Base-by-base conservation (phyloP, 2,888 invertebrate genomes). In the Caenorhabditis panamensis region DNA sequence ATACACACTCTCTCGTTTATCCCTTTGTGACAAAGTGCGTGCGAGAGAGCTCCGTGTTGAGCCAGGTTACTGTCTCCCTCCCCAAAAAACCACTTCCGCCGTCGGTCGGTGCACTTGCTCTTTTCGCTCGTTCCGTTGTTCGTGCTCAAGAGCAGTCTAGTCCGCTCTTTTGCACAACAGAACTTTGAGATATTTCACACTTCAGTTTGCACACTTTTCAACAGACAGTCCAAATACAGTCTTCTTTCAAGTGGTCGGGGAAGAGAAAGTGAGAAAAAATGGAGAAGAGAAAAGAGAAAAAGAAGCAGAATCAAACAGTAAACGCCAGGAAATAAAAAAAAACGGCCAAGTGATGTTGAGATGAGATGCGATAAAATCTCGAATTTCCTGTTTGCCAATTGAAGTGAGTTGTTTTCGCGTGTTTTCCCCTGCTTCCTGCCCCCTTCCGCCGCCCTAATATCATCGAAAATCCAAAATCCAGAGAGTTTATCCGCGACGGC, bases 371-470 rank as follows among this genome's bases (percentile, higher is more conserved):
- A 71, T 71, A 62, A 71, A 61, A 63, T 72, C 72, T 63, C 72
- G 56, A 53, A 63, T 72, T 72, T 72, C 72, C 72, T 72, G 72
- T 72, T 72, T 63, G 72, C 72, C 62, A 61, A 69, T 69, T 69
- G 59, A 69, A 69, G 69, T 61, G 69, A 59, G 68, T 59, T 68
- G 67, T 68, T 68, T 68, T 68, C 68, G 41, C 61, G 56, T 68
- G 58, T 59, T 59, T 51, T 51, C 44, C 16, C 36, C 36, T 36
- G 5, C 36, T 36, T 36, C 36, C 53, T 22, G 11, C 53, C 18
- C 56, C 31, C 67, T 67, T 20, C 9, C 22, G 18, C 26, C 66
- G 11, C 49, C 9, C 20, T 47, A 58, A 58, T 68, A 58, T 68
- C 31, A 66, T 53, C 66, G 41, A 54, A 54, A 66, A 66, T 44